Conservation (phyloP, 2,797 vertebrate species). For the Peromyscus nudipes region DNA sequence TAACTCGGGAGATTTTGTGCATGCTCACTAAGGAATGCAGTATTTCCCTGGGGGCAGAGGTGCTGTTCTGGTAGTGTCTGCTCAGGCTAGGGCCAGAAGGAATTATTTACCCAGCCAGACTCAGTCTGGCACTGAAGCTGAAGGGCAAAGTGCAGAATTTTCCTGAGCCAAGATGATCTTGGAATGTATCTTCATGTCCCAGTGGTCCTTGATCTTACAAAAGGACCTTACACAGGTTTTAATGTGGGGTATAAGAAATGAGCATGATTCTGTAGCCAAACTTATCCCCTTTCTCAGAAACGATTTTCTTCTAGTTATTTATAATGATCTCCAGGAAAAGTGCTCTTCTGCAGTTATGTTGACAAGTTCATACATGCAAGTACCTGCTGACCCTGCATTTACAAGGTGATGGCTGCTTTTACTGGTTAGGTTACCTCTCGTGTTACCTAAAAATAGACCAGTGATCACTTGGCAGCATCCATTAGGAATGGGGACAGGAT, state of each 20-base stretch:
- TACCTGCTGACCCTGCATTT: slow-evolving; percentile 66
- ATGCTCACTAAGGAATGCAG: not conserved
- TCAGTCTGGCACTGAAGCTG: not conserved
- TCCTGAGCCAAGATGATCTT: not conserved
- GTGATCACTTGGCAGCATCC: slow-evolving; percentile 51
- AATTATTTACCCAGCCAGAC: not conserved
- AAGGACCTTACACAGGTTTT: slow-evolving; percentile 40
- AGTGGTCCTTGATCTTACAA: not conserved
- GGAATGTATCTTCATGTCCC: slow-evolving; percentile 51
- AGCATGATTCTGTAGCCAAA: slow-evolving; percentile 19
- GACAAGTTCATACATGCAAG: slow-evolving; percentile 76
- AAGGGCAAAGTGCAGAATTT: not conserved
- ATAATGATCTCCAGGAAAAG: slow-evolving; percentile 76
- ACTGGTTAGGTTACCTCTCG: slow-evolving; percentile 64
- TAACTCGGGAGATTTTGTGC: not conserved
- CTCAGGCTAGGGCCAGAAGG: not conserved
- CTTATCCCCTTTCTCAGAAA: slow-evolving; percentile 67
- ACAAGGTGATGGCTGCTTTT: slow-evolving; percentile 63
- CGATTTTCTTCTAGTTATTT: slow-evolving; percentile 76
- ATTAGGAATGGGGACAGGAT: not conserved
- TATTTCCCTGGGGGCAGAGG: not conserved
- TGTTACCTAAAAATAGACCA: slow-evolving; percentile 76
- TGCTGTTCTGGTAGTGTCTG: not conserved
- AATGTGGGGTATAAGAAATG: slow-evolving; percentile 7
- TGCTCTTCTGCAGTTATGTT: slow-evolving; percentile 65